Percentiles rank a stretch among this genome's conserved stretches.
phyloP scores from a whole-genome alignment of 1,140 invertebrate species.

The Myzus persicae region DNA sequence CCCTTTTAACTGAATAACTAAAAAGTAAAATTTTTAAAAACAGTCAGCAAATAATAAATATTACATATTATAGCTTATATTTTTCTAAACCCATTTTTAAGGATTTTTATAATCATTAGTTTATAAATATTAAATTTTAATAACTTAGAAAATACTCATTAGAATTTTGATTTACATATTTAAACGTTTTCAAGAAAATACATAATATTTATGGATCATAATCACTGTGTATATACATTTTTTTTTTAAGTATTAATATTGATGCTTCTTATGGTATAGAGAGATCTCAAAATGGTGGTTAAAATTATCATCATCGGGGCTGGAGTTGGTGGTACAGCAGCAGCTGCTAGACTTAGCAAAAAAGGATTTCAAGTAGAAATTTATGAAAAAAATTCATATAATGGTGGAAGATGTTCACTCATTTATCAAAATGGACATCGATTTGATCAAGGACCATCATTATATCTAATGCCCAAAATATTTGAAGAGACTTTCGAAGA shows the following conservation, averaged over 20 bases:
- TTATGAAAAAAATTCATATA: constrained; percentile 51
- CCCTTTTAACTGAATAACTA: too few relatives aligned
- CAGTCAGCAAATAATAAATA: too few relatives aligned
- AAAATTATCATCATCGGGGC: constrained; percentile 37
- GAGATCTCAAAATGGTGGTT: background rate
- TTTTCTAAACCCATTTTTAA: too few relatives aligned
- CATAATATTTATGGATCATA: too few relatives aligned
- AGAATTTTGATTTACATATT: too few relatives aligned
- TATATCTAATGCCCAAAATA: constrained; percentile 48
- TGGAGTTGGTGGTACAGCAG: constrained; percentile 48
- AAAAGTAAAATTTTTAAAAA: too few relatives aligned
- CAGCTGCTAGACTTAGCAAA: constrained; percentile 47
- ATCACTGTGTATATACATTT: background rate
- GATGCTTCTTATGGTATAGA: background rate
- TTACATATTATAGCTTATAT: too few relatives aligned
- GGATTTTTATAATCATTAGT: too few relatives aligned
- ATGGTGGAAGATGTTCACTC: constrained; percentile 50
- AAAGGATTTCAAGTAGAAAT: constrained; percentile 54
- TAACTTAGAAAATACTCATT: too few relatives aligned
- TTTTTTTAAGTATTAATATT: background rate
- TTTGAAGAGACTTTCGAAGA: constrained; percentile 51
- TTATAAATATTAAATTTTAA: too few relatives aligned
- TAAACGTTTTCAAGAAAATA: too few relatives aligned
- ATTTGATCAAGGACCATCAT: constrained; percentile 52
- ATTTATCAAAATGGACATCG: constrained; percentile 43